Evolutionary conservation across 1,140 invertebrate species (phyloP), one percentile per base, ranked within the genome.

Genomic region (Thaumatotibia leucotreta): DNA sequence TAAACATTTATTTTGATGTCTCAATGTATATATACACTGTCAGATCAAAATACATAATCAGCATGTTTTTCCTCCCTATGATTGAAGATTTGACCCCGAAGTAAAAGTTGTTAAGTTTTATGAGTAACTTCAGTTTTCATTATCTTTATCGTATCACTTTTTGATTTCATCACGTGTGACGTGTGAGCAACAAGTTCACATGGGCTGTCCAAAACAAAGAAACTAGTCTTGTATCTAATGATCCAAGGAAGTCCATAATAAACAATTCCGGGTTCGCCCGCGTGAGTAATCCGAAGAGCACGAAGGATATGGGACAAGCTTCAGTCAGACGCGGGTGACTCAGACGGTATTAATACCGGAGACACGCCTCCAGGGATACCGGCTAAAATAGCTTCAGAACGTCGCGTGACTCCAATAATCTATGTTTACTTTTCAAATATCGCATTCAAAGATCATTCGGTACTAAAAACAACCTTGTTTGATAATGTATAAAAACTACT

Each of bases 281-380:
- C 73, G 76, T 89, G 86, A 89, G 81, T 89, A 87, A 89, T 85
- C 68, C 74, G 66, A 76, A 70, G 73, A 77, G 78, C 79, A 82
- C 81, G 82, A 80, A 87, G 84, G 84, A 89, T 89, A 77, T 89
- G 80, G 86, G 80, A 84, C 86, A 88, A 84, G 82, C 83, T 86
- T 80, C 84, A 87, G 84, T 86, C 86, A 77, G 74, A 74, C 77
- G 63, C 14, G 75, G 72, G 77, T 89, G 86, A 88, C 65, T 89
- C 86, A 89, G 70, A 66, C 45, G n/a, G 80, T 89, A 87, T 89
- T 82, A 83, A 89, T 87, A 87, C 76, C 83, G 80, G 82, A 85
- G 86, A 86, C 86, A 89, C 84, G 84, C 86, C 86, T 89, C 80
- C 84, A 83, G 81, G 83, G 81, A 76, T 75, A 75, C 76, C 82